These are phyloP conservation scores for Galendromus occidentalis DNA, from an alignment of 1,140 invertebrate species.

Conservation along the genomic window DNA sequence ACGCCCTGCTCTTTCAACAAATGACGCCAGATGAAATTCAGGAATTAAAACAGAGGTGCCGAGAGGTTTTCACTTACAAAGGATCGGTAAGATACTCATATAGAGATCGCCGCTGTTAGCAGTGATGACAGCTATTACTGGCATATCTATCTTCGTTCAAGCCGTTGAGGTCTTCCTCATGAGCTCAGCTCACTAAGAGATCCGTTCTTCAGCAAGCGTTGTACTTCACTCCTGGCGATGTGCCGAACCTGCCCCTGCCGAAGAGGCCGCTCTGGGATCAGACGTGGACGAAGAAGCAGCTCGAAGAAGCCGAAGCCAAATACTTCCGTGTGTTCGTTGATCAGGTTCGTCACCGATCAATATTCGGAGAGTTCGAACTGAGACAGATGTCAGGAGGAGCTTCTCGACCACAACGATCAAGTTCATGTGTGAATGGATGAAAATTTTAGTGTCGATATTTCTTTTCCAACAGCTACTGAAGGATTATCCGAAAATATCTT, in stretches of 20 bases:
- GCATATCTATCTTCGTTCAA: background rate
- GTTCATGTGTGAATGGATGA: background rate
- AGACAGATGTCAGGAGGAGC: background rate
- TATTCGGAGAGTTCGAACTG: conserved; percentile 13
- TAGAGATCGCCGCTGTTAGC: no score
- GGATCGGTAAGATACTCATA: conserved; percentile 21
- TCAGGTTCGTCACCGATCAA: conserved; percentile 13
- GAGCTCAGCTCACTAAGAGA: conserved; percentile 15
- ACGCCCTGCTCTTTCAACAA: conserved; percentile 28
- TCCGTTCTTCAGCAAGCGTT: conserved; percentile 26
- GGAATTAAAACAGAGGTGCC: conserved; percentile 24
- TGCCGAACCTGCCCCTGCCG: conserved; percentile 29
- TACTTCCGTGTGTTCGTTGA: conserved; percentile 25
- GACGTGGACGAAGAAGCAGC: conserved; percentile 24
- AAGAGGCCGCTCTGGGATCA: conserved; percentile 31
- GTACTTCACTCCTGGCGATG: conserved; percentile 26
- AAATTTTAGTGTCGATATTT: conserved; percentile 3
- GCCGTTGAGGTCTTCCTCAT: background rate
- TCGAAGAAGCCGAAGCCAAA: conserved; percentile 27
- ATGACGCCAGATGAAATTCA: conserved; percentile 28
- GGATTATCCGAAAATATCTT: conserved; percentile 44
- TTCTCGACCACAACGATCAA: background rate
- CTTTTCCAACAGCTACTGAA: conserved; percentile 23
- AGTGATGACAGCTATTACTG: no score
- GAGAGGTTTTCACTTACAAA: conserved; percentile 21